phyloP scores from a whole-genome alignment of 2,797 vertebrate genomes.

The Phrynocephalus guinanensis region DNA sequence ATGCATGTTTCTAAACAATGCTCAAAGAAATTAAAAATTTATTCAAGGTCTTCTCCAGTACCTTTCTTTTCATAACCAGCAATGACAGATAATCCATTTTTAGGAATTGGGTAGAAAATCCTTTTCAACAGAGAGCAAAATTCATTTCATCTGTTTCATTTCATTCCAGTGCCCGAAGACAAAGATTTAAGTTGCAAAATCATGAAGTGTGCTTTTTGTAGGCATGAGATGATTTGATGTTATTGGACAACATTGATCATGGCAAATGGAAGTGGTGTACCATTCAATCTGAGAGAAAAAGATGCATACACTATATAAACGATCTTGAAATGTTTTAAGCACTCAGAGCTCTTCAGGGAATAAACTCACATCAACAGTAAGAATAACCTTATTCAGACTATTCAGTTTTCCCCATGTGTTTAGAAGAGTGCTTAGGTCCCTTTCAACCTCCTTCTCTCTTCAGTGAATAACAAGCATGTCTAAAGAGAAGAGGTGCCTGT shows the following conservation, averaged over 20 bases:
- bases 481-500: too few species aligned
- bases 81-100: conserved; percentile 40
- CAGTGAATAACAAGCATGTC: too few species aligned
- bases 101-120: conserved; percentile 5
- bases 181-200: conserved; percentile 33
- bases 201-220: conserved; percentile 21
- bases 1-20: neutral
- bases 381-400: neutral
- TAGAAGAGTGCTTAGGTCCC: too few species aligned
- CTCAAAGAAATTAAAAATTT: conserved; percentile 10
- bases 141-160: conserved; percentile 16
- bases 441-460: too few species aligned
- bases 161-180: conserved; percentile 12
- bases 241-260: conserved; percentile 23
- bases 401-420: too few species aligned
- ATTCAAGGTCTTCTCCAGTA: conserved; percentile 19
- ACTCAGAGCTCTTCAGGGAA: neutral
- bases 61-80: conserved; percentile 22
- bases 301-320: neutral
- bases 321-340: neutral
- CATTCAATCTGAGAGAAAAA: neutral
- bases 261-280: neutral
- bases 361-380: neutral
- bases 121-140: conserved; percentile 10
- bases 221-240: conserved; percentile 18